phyloP scores from a whole-genome alignment of 2,888 invertebrate species.

The Xestia sexstrigata region DNA sequence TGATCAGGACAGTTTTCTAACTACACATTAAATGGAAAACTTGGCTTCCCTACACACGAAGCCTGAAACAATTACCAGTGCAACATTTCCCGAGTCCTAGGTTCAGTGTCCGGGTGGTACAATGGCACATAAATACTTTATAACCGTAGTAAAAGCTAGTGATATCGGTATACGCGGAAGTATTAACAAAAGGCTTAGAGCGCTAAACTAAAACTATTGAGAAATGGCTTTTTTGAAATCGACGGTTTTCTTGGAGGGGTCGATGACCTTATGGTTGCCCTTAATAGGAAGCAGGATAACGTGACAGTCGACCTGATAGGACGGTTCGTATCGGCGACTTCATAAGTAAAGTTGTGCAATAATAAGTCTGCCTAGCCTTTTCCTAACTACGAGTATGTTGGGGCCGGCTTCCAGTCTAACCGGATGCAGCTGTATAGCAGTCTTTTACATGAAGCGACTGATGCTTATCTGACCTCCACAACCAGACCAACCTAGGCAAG shows the following conservation, averaged over 20 bases:
- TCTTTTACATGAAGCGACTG: too few relatives aligned
- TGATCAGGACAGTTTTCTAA: neutral
- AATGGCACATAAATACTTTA: slow-evolving; percentile 69
- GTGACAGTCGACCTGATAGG: neutral
- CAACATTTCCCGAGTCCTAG: slow-evolving; percentile 50
- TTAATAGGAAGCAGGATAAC: too few relatives aligned
- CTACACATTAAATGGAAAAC: slow-evolving; percentile 13
- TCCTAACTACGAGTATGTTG: too few relatives aligned
- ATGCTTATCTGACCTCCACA: too few relatives aligned
- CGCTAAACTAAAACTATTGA: slow-evolving; percentile 52
- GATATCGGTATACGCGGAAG: slow-evolving; percentile 66
- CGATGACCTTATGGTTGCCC: slow-evolving; percentile 11
- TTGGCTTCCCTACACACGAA: slow-evolving; percentile 8
- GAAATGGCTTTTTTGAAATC: slow-evolving; percentile 56
- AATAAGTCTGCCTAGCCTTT: too few relatives aligned
- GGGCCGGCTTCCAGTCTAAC: too few relatives aligned
- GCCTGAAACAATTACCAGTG: slow-evolving; percentile 22
- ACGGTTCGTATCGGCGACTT: neutral
- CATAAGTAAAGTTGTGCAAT: neutral
- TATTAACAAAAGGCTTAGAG: slow-evolving; percentile 54
- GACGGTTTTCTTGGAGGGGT: slow-evolving; percentile 28
- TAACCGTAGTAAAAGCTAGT: slow-evolving; percentile 60
- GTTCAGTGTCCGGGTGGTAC: slow-evolving; percentile 67
- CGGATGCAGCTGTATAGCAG: too few relatives aligned
- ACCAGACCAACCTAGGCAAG: too few relatives aligned